Evolutionary conservation across 2,797 vertebrate genomes (phyloP).

Genomic region (Scolopax bukidnonensis): DNA sequence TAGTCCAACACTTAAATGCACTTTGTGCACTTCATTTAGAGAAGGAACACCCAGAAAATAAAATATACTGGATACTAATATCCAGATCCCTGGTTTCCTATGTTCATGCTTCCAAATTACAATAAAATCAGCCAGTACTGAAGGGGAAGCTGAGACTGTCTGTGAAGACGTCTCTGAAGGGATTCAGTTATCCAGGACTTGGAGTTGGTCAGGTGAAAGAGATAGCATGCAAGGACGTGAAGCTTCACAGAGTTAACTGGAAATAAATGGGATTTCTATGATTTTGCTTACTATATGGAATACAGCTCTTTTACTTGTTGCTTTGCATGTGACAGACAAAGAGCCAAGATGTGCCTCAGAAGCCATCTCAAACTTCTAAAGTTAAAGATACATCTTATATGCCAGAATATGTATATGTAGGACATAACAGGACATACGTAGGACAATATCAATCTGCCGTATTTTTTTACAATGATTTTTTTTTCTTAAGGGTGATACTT

Average conservation of each 20-base stretch:
- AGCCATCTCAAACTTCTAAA: not conserved
- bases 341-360: not conserved
- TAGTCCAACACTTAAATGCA: not conserved
- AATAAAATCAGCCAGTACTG: not conserved
- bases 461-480: not conserved
- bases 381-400: not conserved
- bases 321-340: not conserved
- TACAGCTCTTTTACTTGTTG: not conserved
- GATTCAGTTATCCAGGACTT: not conserved
- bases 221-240: not conserved
- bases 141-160: not conserved
- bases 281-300: not conserved
- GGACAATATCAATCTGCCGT: not conserved
- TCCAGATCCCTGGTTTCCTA: not conserved
- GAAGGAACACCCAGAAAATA: not conserved
- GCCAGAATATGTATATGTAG: not conserved
- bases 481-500: not conserved
- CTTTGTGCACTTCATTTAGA: not conserved
- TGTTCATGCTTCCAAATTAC: not conserved
- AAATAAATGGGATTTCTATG: not conserved
- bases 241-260: not conserved
- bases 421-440: not conserved
- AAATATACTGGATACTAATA: not conserved
- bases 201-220: not conserved
- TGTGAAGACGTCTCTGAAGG: not conserved